Conservation (phyloP, 2,113 vertebrate species). For the Epinephelus moara region DNA sequence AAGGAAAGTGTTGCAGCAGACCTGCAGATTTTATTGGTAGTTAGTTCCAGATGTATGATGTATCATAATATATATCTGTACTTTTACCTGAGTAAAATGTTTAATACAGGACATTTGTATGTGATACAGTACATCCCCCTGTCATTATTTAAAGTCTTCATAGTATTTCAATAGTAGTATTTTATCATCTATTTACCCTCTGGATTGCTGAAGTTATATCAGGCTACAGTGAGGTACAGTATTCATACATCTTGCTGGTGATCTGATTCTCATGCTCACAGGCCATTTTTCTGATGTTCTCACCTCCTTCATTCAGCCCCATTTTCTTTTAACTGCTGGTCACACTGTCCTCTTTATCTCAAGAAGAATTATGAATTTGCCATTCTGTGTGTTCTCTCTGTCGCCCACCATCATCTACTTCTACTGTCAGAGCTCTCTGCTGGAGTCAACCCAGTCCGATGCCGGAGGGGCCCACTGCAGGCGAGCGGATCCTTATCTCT, state of each 20-base stretch:
- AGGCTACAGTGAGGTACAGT: background rate
- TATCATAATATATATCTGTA: background rate
- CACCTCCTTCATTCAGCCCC: background rate
- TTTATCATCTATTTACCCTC: background rate
- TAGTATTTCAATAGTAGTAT: no score
- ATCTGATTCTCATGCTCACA: background rate
- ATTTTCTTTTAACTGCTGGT: slow-evolving; percentile 12
- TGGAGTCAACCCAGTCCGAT: slow-evolving; percentile 4
- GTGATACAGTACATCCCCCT: background rate
- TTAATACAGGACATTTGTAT: background rate
- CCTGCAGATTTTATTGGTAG: no score
- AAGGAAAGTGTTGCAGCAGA: no score
- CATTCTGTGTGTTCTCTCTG: slow-evolving; percentile 21
- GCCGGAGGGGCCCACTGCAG: background rate
- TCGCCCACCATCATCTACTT: slow-evolving; percentile 2
- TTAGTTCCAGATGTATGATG: no score
- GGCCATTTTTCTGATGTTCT: slow-evolving; percentile 1
- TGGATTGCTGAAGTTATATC: background rate
- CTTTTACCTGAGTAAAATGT: background rate
- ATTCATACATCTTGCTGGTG: background rate
- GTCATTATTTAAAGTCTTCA: background rate
- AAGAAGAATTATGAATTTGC: slow-evolving; percentile 32
- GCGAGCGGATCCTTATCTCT: slow-evolving; percentile 31
- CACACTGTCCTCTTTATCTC: slow-evolving; percentile 36
- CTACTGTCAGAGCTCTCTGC: background rate